phyloP scores from a whole-genome alignment of 2,113 vertebrate genomes.

The Miniopterus natalensis region DNA sequence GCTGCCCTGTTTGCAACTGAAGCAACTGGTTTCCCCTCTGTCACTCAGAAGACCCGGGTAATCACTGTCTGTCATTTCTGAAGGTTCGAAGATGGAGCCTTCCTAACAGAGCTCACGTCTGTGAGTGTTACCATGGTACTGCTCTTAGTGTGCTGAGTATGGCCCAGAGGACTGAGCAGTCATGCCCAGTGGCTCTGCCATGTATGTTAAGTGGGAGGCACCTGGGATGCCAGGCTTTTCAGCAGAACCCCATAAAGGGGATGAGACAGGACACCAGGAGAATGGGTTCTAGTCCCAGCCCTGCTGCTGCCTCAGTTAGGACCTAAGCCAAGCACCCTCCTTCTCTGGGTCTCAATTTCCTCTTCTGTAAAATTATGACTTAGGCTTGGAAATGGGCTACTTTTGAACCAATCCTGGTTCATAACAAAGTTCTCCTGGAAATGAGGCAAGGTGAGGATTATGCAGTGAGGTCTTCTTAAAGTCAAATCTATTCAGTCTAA shows the following conservation, averaged over 20 bases:
- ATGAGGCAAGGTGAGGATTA: not conserved
- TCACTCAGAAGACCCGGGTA: not conserved
- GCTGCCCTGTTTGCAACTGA: not conserved
- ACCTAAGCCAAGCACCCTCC: not conserved
- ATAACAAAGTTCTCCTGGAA: not conserved
- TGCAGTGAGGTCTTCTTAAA: not conserved
- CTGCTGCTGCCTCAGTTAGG: not conserved
- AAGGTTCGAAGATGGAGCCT: not conserved
- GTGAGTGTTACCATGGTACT: not conserved
- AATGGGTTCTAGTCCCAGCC: not conserved
- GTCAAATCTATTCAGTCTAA: not conserved
- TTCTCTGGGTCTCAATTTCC: not conserved
- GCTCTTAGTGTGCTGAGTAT: not conserved
- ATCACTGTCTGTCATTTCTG: not conserved
- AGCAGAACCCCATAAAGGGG: not conserved
- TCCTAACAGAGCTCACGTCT: not conserved
- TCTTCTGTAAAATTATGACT: constrained; percentile 16
- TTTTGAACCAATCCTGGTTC: not conserved
- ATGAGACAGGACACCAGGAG: not conserved
- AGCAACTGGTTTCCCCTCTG: not conserved
- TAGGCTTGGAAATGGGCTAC: not conserved
- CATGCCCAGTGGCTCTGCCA: not conserved
- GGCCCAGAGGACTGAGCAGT: not conserved
- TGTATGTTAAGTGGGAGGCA: not conserved
- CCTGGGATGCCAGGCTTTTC: not conserved